Evolutionary conservation across 2,888 invertebrate species (phyloP), one percentile per base, ranked within the genome.

Genomic region (Agrilus biguttatus): DNA sequence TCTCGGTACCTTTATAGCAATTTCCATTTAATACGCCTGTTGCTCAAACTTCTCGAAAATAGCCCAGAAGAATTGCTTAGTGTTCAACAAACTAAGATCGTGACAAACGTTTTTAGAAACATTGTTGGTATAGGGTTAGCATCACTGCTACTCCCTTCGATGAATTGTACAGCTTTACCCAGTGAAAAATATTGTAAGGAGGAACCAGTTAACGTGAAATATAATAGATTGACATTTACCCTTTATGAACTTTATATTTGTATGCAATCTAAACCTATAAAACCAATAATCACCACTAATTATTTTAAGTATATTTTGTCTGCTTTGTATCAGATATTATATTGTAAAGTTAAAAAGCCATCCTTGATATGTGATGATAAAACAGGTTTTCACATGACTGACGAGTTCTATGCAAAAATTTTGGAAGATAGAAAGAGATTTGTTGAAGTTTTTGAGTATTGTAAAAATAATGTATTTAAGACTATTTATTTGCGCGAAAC

Each of bases 321-420:
- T 44, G 75, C 75, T 3, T 62, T 84, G 23, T 74, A 83, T 52
- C 85, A 85, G 62, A 63, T 86, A 39, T 68, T 75, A 21, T 75
- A 75, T 67, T 78, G 78, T 33, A 80, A 80, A 7, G 56, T 83
- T 32, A 75, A 72, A 47, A 75, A 78, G 63, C 77, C 81, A 43
- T 65, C 32, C 14, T 23, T 34, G 6, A 38, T 37, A 23, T 36
- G 42, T 12, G 41, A 46, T 2, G 36, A 33, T 28, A 28, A 28
- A 35, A 36, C 37, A 41, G 51, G 58, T 35, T 67, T 73, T 59
- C 54, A 55, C 39, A 79, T 81, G 75, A 74, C 79, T 1, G 51
- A 63, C 51, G 72, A 73, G 49, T 61, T 73, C 49, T 76, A 75
- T 61, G 55, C 66, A 2, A 65, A 66, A 50, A 60, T 82, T 8